phyloP scores from a whole-genome alignment of 2,797 vertebrate genomes.

The Tolypeutes matacus region DNA sequence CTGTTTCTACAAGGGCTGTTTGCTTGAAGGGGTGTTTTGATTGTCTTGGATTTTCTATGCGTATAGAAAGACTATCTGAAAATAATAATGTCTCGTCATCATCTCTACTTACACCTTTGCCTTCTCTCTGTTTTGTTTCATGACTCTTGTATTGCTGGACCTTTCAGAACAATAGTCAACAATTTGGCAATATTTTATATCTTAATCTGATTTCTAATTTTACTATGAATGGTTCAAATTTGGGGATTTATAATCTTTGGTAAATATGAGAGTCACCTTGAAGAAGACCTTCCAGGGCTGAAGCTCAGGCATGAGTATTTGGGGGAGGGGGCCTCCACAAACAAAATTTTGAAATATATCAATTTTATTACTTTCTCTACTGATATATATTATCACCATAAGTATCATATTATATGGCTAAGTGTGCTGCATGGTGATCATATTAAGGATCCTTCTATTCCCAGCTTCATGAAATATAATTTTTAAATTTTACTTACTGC shows the following conservation, averaged over 20 bases:
- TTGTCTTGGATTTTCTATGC: background rate
- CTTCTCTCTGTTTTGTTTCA: background rate
- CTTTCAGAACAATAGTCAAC: background rate
- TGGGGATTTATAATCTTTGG: background rate
- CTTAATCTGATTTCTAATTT: background rate
- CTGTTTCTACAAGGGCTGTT: background rate
- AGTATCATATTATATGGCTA: background rate
- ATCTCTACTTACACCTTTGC: background rate
- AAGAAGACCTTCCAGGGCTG: background rate
- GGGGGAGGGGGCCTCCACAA: background rate
- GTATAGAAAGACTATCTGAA: background rate
- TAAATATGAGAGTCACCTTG: background rate
- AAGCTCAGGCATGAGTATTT: background rate
- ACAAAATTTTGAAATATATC: background rate
- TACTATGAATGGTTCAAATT: background rate
- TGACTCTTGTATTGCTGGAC: background rate
- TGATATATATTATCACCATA: background rate
- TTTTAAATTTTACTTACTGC: background rate
- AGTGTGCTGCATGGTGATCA: background rate
- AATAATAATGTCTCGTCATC: background rate
- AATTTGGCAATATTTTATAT: background rate
- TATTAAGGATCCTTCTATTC: background rate
- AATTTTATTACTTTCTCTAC: background rate
- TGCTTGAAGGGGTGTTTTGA: background rate
- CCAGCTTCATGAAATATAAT: background rate